These are phyloP conservation scores for Tetrao urogallus DNA, from an alignment of 2,113 vertebrate species.

Conservation along the genomic window DNA sequence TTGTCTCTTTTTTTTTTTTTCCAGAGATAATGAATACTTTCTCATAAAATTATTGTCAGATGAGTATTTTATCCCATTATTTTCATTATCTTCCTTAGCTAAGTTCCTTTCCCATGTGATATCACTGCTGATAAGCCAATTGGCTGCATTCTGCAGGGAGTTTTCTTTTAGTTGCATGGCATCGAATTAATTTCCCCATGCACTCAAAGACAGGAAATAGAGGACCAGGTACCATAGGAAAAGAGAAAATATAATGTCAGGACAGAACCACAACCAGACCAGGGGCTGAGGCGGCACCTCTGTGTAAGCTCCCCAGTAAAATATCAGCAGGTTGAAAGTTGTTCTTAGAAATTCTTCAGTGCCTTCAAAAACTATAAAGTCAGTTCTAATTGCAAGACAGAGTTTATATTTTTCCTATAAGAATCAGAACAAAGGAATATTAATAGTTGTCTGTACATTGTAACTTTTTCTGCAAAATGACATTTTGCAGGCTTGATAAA, in stretches of 20 bases:
- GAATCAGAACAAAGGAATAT: slow-evolving; percentile 38
- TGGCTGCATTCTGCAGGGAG: not conserved
- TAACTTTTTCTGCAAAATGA: slow-evolving; percentile 30
- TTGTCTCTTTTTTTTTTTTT: not conserved
- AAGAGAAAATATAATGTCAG: not conserved
- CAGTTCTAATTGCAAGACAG: not conserved
- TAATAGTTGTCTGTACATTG: slow-evolving; percentile 39
- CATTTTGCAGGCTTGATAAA: slow-evolving; percentile 17
- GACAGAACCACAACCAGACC: not conserved
- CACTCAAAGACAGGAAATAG: not conserved
- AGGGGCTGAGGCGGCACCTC: not conserved
- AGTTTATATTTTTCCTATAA: slow-evolving; percentile 1
- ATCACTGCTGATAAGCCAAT: not conserved
- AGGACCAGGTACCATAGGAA: not conserved
- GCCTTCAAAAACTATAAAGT: not conserved
- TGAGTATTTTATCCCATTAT: not conserved
- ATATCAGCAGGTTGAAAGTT: slow-evolving; percentile 23
- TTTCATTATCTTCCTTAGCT: not conserved
- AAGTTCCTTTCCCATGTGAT: not conserved
- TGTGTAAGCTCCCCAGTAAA: not conserved
- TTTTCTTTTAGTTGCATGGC: not conserved
- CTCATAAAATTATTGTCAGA: fast-evolving
- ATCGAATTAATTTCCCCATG: not conserved
- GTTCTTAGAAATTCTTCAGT: not conserved
- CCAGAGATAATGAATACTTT: not conserved